Evolutionary conservation across 2,113 vertebrate genomes (phyloP).

Genomic region (Peucedramus taeniatus): DNA sequence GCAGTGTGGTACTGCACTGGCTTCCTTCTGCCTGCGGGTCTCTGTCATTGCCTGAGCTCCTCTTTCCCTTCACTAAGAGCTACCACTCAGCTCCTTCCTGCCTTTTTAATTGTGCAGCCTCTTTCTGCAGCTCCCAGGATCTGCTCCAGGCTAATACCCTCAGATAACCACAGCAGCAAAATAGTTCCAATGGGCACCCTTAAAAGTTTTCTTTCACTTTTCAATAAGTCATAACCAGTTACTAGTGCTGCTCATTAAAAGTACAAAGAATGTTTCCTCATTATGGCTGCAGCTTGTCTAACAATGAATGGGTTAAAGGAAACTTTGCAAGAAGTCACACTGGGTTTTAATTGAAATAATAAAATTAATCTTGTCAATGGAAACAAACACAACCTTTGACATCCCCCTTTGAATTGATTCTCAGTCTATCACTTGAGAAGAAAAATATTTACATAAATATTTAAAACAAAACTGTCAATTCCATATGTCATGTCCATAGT

Average conservation of each 20-base stretch:
- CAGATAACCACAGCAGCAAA: not conserved
- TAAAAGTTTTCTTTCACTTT: conserved; percentile 44
- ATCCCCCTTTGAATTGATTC: not conserved
- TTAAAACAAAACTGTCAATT: not conserved
- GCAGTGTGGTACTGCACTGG: not conserved
- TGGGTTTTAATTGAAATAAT: not conserved
- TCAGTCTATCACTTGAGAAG: not conserved
- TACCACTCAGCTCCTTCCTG: not conserved
- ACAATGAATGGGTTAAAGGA: not conserved
- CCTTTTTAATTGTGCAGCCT: conserved; percentile 17
- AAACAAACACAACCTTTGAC: not conserved
- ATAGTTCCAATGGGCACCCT: conserved; percentile 38
- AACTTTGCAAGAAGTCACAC: not conserved
- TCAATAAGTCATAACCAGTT: not conserved
- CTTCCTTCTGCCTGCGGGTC: conserved; percentile 2
- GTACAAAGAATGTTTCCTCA: not conserved
- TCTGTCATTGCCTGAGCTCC: not conserved
- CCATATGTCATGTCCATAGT: not conserved
- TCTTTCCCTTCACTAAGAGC: not conserved
- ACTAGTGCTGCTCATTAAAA: not conserved
- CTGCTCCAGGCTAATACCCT: conserved; percentile 37
- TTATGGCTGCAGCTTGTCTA: not conserved
- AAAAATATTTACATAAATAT: not conserved
- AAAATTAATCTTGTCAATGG: not conserved
- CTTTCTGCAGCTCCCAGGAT: not conserved